phyloP scores from a whole-genome alignment of 2,113 vertebrate genomes.

The Engystomops pustulosus region DNA sequence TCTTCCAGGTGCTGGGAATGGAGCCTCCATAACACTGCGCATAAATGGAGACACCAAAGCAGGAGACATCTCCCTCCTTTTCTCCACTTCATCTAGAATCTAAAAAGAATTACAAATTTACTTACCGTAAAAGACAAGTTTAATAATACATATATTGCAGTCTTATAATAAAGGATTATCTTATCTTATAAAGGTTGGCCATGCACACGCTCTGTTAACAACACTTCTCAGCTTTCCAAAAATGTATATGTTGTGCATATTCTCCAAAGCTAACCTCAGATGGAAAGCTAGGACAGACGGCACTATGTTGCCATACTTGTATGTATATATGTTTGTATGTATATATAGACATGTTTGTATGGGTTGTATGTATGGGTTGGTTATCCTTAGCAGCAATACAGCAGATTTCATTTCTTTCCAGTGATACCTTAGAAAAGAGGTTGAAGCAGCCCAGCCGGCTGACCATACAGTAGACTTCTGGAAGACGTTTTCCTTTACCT shows the following conservation, averaged over 20 bases:
- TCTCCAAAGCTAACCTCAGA: too few relatives aligned
- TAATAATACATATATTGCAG: too few relatives aligned
- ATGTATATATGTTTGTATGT: too few relatives aligned
- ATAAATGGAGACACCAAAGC: constrained; percentile 94
- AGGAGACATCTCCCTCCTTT: constrained; percentile 88
- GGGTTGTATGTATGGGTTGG: neutral
- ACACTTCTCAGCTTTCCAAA: too few relatives aligned
- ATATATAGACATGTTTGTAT: too few relatives aligned
- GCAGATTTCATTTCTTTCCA: neutral
- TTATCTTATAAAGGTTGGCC: too few relatives aligned
- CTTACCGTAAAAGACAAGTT: too few relatives aligned
- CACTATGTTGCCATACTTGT: too few relatives aligned
- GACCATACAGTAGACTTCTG: constrained; percentile 95
- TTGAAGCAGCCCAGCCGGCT: constrained; percentile 97
- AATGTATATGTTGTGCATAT: too few relatives aligned
- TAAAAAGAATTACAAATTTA: constrained; percentile 65
- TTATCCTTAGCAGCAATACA: neutral
- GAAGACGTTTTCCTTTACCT: constrained; percentile 93
- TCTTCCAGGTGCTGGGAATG: constrained; percentile 93
- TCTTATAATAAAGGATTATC: too few relatives aligned
- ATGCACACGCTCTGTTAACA: too few relatives aligned
- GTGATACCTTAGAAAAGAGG: constrained; percentile 94
- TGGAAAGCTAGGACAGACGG: too few relatives aligned
- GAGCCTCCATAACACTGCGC: constrained; percentile 95
- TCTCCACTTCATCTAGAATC: constrained; percentile 97